These are phyloP conservation scores for Octonoba sinensis DNA, from an alignment of 2,888 invertebrate species.

Conservation along the genomic window DNA sequence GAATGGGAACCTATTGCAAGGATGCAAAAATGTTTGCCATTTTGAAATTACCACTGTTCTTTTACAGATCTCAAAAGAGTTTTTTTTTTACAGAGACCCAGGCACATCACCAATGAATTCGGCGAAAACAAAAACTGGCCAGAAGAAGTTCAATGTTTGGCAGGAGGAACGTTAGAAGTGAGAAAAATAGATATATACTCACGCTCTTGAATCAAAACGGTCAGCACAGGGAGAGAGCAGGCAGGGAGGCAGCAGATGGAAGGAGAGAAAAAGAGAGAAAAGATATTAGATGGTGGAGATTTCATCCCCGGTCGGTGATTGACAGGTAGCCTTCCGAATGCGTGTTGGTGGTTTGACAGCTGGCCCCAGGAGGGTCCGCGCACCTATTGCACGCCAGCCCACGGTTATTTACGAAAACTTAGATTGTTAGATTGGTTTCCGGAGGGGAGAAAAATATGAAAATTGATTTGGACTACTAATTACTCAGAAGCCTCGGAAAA, in stretches of 20 bases:
- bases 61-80: no score
- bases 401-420: background rate
- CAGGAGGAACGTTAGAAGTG: background rate
- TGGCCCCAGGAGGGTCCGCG: conserved; percentile 39
- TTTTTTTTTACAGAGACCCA: no score
- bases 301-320: conserved; percentile 53
- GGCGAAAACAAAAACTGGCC: no score
- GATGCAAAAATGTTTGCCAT: no score
- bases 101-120: no score
- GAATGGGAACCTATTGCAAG: no score
- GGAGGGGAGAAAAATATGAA: no score
- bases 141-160: no score
- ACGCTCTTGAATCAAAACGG: conserved; percentile 19
- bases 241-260: conserved; percentile 24
- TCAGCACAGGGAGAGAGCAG: conserved; percentile 2
- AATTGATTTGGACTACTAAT: no score
- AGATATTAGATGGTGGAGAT: conserved; percentile 58
- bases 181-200: conserved; percentile 8
- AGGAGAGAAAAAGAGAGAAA: conserved; percentile 27
- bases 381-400: conserved; percentile 32
- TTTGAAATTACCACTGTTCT: no score
- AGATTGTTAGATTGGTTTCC: no score
- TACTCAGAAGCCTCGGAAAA: no score
- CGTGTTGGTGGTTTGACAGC: conserved; percentile 52
- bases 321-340: conserved; percentile 50